These are phyloP conservation scores for Cliona cf. orientalis DNA, from an alignment of 37 sponge, comb jelly and placozoan species.

Conservation along the genomic window DNA sequence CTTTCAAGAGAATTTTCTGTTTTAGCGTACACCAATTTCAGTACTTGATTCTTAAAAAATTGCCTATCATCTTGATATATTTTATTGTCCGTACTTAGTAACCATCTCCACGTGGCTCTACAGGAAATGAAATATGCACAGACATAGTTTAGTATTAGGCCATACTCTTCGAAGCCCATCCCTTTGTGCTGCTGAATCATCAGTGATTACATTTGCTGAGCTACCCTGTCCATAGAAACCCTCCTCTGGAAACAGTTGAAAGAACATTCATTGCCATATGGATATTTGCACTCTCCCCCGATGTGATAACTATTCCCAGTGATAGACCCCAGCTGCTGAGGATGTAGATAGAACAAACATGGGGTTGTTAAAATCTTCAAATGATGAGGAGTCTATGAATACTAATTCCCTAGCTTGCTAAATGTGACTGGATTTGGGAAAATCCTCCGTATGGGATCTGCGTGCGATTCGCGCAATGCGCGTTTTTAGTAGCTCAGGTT, in stretches of 20 bases:
- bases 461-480: too few relatives aligned
- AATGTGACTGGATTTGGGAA: too few relatives aligned
- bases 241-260: background rate
- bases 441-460: too few relatives aligned
- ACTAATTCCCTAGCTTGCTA: conserved; percentile 9
- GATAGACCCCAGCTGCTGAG: conserved; percentile 16
- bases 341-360: conserved; percentile 20
- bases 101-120: background rate
- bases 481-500: too few relatives aligned
- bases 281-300: conserved; percentile 11
- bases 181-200: conserved; percentile 10
- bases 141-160: background rate
- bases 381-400: conserved; percentile 19
- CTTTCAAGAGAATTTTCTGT: background rate
- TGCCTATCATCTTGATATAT: background rate
- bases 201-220: conserved; percentile 1
- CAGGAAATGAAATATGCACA: background rate
- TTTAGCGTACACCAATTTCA: background rate
- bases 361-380: conserved; percentile 7
- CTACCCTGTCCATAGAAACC: conserved; percentile 3
- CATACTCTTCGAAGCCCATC: background rate
- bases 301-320: conserved; percentile 10
- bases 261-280: background rate
- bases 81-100: background rate
- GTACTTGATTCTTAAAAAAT: background rate